Evolutionary conservation across 2,113 vertebrate genomes (phyloP).

Genomic region (Larimichthys crocea): DNA sequence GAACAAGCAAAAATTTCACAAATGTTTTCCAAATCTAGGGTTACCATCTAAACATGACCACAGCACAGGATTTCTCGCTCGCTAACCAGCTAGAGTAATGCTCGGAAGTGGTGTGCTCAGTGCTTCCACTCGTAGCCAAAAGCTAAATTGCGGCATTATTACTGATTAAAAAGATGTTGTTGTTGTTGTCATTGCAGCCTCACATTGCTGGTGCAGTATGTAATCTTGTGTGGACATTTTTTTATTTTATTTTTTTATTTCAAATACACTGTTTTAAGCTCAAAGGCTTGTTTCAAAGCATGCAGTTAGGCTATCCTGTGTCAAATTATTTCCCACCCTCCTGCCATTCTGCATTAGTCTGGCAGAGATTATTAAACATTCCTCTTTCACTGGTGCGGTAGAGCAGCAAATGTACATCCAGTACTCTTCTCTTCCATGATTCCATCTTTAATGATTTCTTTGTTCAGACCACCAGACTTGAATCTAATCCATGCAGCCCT

Average conservation of each 20-base stretch:
- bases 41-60: too few relatives aligned
- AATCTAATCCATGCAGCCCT: constrained; percentile 4
- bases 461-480: constrained; percentile 38
- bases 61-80: too few relatives aligned
- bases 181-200: neutral
- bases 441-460: constrained; percentile 30
- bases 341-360: neutral
- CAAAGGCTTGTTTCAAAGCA: neutral
- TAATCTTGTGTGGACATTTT: neutral
- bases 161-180: neutral
- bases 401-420: constrained; percentile 21
- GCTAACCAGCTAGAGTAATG: neutral
- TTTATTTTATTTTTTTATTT: neutral
- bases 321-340: neutral
- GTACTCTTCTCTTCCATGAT: neutral
- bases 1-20: too few relatives aligned
- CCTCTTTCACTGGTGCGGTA: constrained; percentile 7
- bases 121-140: neutral
- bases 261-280: neutral
- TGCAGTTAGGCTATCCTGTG: neutral
- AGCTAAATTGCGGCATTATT: too few relatives aligned
- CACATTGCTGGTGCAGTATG: neutral
- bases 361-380: neutral
- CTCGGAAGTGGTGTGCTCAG: neutral
- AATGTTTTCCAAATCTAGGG: too few relatives aligned